Base-by-base conservation (phyloP, 2,888 invertebrate genomes). In the Coleophora deauratella region DNA sequence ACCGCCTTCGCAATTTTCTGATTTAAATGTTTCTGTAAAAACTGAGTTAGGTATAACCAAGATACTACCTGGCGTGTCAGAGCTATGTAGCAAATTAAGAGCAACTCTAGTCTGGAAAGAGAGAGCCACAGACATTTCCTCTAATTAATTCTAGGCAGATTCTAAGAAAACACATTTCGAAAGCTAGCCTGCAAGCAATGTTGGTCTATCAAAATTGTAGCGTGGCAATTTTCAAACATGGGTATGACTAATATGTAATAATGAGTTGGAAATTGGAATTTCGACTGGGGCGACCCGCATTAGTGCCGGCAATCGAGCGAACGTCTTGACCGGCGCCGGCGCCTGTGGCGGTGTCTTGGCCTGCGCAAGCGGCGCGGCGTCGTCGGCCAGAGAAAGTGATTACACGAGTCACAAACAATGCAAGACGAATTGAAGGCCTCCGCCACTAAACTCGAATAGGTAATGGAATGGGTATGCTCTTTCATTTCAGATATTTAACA, bases 321-420 rank as follows among this genome's bases (percentile, higher is more conserved):
- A 41, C 42, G 47, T 48, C 49, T 49, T 46, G 47, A 46, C 41
- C 33, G 39, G 38, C 49, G 43, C 21, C 21, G 21, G 21, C 6
- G 39, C 37, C 49, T 43, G 3, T 6, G 21, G 21, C 6, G 3
- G 3, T 21, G 21, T 4, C 21, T 21, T 21, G 6, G 6, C 3
- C 21, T 21, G 21, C 3, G 21, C 21, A 3, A 21, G 21, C 21
- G 21, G 44, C 44, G 49, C 48, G 55, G 28, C 35, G 4, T 37
- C 64, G 68, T 59, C 66, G 54, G 59, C 50, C 49, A 62, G 75
- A 59, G 78, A 79, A 79, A 79, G 79, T 75, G 59, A 64, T 66
- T 52, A 50, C 57, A 47, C 48, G 53, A n/a, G n/a, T n/a, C n/a
- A n/a, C n/a, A n/a, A 52, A 73, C 72, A 72, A 76, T 68, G 54